phyloP scores from a whole-genome alignment of 1,140 invertebrate species.

The Drosophila parvula region DNA sequence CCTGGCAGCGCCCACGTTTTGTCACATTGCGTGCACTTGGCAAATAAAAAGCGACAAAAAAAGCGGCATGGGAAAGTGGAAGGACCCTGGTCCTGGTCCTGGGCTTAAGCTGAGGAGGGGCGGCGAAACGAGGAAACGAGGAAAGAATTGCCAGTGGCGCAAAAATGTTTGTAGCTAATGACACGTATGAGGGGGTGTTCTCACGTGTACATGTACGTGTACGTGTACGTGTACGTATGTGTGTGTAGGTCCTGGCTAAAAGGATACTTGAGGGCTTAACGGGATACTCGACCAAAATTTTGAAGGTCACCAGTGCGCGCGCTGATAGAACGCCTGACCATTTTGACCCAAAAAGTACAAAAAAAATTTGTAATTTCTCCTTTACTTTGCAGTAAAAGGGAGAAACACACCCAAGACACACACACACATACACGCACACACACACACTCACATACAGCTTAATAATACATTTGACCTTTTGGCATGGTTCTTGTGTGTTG shows the following conservation, averaged over 20 bases:
- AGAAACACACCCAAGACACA: slow-evolving; percentile 44
- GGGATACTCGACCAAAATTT: slow-evolving; percentile 65
- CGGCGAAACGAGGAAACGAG: neutral
- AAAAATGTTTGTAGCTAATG: slow-evolving; percentile 75
- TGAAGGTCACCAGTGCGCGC: slow-evolving; percentile 65
- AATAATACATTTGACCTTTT: slow-evolving; percentile 81
- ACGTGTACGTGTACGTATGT: slow-evolving; percentile 27
- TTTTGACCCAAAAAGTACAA: slow-evolving; percentile 47
- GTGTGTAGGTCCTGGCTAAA: slow-evolving; percentile 45
- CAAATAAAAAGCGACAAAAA: slow-evolving; percentile 63
- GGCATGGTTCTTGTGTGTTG: slow-evolving; percentile 65
- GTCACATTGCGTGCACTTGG: slow-evolving; percentile 78
- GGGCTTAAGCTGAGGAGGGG: neutral
- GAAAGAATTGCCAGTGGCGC: slow-evolving; percentile 49
- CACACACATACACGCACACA: slow-evolving; percentile 19
- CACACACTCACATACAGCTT: slow-evolving; percentile 16
- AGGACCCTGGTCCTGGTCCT: neutral
- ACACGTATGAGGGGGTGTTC: slow-evolving; percentile 46
- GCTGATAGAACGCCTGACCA: slow-evolving; percentile 45
- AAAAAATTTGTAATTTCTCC: slow-evolving; percentile 32
- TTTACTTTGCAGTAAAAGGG: slow-evolving; percentile 17
- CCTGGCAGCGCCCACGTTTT: slow-evolving; percentile 39
- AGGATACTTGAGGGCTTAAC: slow-evolving; percentile 74
- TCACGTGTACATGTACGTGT: slow-evolving; percentile 14
- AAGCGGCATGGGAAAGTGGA: neutral